Evolutionary conservation across 2,888 invertebrate genomes (phyloP).

Genomic region (Agrotis ipsilon): DNA sequence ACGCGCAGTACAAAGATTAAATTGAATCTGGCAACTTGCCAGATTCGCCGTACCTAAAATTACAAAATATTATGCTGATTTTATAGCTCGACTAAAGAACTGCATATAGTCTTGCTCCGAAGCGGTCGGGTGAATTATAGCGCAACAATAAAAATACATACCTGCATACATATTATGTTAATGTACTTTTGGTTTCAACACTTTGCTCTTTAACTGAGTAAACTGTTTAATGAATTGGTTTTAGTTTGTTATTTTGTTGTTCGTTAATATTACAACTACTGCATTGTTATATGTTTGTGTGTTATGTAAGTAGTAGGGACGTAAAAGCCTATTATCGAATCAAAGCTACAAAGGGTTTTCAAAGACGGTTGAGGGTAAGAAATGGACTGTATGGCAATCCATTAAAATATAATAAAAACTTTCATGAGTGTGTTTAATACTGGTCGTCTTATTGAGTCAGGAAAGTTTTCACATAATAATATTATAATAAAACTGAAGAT

Average conservation of each 20-base stretch:
- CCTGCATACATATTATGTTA: slow-evolving; percentile 24
- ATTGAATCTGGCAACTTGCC: slow-evolving; percentile 82
- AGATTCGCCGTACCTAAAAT: slow-evolving; percentile 79
- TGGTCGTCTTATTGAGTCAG: not conserved
- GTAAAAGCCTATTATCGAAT: slow-evolving; percentile 12
- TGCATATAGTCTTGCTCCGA: slow-evolving; percentile 44
- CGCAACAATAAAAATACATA: slow-evolving; percentile 38
- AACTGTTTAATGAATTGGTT: slow-evolving; percentile 3
- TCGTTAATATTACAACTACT: not conserved
- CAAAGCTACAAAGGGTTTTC: not conserved
- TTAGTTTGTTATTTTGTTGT: not conserved
- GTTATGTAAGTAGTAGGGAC: not conserved
- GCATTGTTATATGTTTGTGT: too few species aligned
- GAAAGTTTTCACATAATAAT: too few species aligned
- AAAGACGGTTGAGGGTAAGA: not conserved
- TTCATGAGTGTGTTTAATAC: not conserved
- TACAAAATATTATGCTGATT: slow-evolving; percentile 87
- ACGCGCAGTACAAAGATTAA: slow-evolving; percentile 86
- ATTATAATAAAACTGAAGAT: too few species aligned
- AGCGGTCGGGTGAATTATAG: slow-evolving; percentile 47
- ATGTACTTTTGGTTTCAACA: slow-evolving; percentile 7
- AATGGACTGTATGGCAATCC: not conserved
- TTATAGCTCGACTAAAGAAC: slow-evolving; percentile 72
- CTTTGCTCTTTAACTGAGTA: slow-evolving; percentile 3
- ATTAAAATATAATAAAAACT: not conserved